Evolutionary conservation across 2,888 invertebrate genomes (phyloP).

Genomic region (Gastrophysa polygoni): DNA sequence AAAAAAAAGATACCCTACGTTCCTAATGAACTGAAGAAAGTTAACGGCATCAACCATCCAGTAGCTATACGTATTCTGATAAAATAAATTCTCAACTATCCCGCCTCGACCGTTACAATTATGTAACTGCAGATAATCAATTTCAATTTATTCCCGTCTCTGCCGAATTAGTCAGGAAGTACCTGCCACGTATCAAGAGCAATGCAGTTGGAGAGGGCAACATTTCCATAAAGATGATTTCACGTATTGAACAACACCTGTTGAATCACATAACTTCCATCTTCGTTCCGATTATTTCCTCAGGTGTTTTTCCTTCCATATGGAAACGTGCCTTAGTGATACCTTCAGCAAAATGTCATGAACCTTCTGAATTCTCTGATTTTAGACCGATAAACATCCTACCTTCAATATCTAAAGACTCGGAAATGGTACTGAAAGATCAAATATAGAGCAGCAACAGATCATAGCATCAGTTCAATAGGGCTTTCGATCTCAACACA

Average conservation of each 20-base stretch:
- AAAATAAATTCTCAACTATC: neutral
- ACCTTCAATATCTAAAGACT: constrained; percentile 8
- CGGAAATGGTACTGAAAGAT: constrained; percentile 8
- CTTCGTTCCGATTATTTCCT: constrained; percentile 6
- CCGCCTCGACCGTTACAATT: neutral
- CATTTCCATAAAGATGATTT: no score
- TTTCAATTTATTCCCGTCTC: neutral
- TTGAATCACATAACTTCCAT: constrained; percentile 10
- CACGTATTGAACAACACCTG: neutral
- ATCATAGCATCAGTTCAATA: no score
- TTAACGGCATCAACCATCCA: neutral
- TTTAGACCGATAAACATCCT: constrained; percentile 14
- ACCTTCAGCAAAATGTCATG: constrained; percentile 6
- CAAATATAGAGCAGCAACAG: no score
- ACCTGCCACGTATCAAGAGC: neutral
- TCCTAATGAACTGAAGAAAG: neutral
- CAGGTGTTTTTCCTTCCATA: neutral
- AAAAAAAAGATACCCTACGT: neutral
- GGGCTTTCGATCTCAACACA: no score
- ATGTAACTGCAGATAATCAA: neutral
- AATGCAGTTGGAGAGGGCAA: no score
- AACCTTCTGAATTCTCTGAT: constrained; percentile 3
- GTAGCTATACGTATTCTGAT: neutral
- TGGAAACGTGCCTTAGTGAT: constrained; percentile 20
- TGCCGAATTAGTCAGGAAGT: neutral